A percentile compares a stretch with the other conserved stretches of the same genome.
Evolutionary conservation across 2,113 vertebrate species (phyloP).

Genomic region (Echinops telfairi): DNA sequence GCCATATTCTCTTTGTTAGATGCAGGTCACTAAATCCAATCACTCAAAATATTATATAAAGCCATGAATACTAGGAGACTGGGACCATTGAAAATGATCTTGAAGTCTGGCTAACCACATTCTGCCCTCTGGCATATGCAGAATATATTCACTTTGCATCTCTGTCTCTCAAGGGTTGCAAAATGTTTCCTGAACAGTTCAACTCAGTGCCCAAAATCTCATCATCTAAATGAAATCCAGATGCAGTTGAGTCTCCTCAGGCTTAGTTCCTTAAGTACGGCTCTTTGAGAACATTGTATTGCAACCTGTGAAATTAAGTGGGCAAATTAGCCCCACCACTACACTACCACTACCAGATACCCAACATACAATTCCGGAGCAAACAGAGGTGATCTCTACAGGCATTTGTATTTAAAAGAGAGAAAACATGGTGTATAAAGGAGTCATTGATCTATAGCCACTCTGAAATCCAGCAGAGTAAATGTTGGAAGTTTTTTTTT

Average conservation of each 20-base stretch:
- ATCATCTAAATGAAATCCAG: not conserved
- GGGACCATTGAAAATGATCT: not conserved
- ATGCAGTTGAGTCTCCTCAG: not conserved
- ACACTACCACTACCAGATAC: too few species aligned
- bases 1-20: not conserved
- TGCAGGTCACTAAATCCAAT: not conserved
- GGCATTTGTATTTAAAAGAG: not conserved
- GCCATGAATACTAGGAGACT: not conserved
- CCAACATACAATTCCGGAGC: not conserved
- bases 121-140: not conserved
- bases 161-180: not conserved
- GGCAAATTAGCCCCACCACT: not conserved
- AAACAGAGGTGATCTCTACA: not conserved
- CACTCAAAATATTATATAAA: not conserved
- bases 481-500: slow-evolving; percentile 7
- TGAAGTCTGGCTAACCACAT: not conserved
- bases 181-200: not conserved
- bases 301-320: not conserved
- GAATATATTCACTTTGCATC: not conserved
- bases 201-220: not conserved
- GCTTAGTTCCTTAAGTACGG: not conserved
- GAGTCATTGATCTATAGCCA: not conserved
- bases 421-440: too few species aligned
- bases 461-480: not conserved
- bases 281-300: not conserved